Percentiles rank a stretch among this genome's conserved stretches.
Conservation (phyloP, 2,797 vertebrate genomes). For the Poecile montanus region DNA sequence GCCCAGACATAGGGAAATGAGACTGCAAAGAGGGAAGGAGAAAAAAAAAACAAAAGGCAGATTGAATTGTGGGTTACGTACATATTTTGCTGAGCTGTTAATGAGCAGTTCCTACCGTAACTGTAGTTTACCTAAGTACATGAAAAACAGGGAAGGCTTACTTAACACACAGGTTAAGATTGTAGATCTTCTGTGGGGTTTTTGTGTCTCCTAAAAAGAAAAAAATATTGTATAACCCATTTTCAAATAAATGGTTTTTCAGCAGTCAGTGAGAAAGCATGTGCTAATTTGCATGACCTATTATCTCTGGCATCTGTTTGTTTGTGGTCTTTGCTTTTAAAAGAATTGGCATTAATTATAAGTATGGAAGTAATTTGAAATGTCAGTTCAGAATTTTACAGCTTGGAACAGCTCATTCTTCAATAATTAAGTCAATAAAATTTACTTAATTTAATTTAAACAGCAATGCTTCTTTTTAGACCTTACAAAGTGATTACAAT, state of each 20-base stretch:
- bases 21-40: not conserved
- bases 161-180: not conserved
- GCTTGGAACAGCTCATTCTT: slow-evolving; percentile 69
- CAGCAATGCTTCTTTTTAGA: slow-evolving; percentile 56
- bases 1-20: not conserved
- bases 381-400: slow-evolving; percentile 71
- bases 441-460: slow-evolving; percentile 78
- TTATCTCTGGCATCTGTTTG: slow-evolving; percentile 53
- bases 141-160: not conserved
- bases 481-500: slow-evolving; percentile 70
- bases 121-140: not conserved
- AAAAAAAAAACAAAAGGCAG: not conserved
- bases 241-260: slow-evolving; percentile 10
- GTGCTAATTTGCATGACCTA: slow-evolving; percentile 43
- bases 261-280: not conserved
- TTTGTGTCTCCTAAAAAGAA: not conserved
- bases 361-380: slow-evolving; percentile 70
- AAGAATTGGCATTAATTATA: slow-evolving; percentile 68
- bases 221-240: not conserved
- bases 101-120: not conserved
- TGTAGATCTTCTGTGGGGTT: not conserved
- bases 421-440: slow-evolving; percentile 78
- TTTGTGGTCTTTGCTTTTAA: slow-evolving; percentile 50
- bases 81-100: not conserved
- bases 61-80: not conserved